phyloP scores from a whole-genome alignment of 2,113 vertebrate genomes.

The Nettapus auritus region DNA sequence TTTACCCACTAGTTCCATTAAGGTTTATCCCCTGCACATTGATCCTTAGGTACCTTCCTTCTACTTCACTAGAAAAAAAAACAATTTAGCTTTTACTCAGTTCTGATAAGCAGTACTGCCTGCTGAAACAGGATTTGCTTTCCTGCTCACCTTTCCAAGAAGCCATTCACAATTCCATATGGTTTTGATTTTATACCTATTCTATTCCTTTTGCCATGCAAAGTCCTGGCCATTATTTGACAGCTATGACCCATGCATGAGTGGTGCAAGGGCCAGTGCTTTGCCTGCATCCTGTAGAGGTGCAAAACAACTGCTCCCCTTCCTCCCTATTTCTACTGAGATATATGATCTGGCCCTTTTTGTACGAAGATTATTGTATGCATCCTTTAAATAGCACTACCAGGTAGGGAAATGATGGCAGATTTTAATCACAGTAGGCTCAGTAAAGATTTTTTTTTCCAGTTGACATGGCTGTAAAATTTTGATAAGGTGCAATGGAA shows the following conservation, averaged over 20 bases:
- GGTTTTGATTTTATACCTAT: neutral
- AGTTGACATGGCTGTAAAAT: neutral
- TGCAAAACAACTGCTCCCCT: neutral
- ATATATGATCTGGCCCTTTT: neutral
- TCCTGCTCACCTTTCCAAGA: neutral
- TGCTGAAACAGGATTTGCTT: neutral
- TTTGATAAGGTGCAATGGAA: neutral
- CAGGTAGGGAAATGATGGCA: accelerated
- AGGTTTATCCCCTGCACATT: neutral
- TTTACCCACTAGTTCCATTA: neutral
- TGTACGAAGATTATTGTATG: neutral
- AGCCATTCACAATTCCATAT: neutral
- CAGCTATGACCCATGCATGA: neutral
- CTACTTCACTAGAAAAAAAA: neutral
- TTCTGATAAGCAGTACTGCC: neutral
- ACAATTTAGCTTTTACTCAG: neutral
- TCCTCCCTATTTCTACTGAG: neutral
- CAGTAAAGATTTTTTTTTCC: neutral
- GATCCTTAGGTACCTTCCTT: neutral
- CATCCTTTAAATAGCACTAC: neutral
- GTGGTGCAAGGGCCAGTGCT: neutral
- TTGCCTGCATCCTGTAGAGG: neutral
- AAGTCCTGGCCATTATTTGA: neutral
- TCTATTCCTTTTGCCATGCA: neutral
- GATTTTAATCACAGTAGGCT: neutral